phyloP scores from a whole-genome alignment of 2,888 invertebrate genomes.

The Phyllotreta cruciferae region DNA sequence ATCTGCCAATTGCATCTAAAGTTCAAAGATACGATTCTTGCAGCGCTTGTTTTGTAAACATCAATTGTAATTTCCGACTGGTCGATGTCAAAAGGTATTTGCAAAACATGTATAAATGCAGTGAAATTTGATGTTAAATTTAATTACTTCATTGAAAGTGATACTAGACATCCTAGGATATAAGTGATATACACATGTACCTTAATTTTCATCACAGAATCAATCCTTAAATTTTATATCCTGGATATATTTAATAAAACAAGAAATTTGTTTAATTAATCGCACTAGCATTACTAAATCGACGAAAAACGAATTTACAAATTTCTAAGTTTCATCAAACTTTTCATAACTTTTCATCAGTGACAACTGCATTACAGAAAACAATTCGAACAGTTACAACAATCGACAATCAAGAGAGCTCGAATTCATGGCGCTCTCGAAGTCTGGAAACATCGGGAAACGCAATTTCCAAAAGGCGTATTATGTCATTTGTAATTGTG shows the following conservation, averaged over 20 bases:
- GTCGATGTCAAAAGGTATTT: constrained; percentile 23
- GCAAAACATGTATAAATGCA: constrained; percentile 12
- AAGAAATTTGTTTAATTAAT: no score
- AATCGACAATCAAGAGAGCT: constrained; percentile 10
- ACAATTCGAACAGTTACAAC: constrained; percentile 7
- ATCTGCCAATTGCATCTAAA: constrained; percentile 27
- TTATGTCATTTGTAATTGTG: constrained; percentile 43
- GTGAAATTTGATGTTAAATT: no score
- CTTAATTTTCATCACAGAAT: no score
- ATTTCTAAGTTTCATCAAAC: constrained; percentile 1
- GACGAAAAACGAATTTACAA: background rate
- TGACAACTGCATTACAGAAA: constrained; percentile 4
- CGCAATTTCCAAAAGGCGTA: constrained; percentile 43
- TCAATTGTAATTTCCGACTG: constrained; percentile 24
- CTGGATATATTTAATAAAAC: no score
- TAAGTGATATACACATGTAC: no score
- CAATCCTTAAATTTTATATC: no score
- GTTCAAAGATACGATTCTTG: constrained; percentile 28
- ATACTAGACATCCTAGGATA: no score
- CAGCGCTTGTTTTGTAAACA: constrained; percentile 26
- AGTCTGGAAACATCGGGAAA: constrained; percentile 25
- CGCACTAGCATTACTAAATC: background rate
- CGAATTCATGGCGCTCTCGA: constrained; percentile 12
- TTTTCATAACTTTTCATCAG: constrained; percentile 6
- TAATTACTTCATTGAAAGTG: no score